phyloP scores from a whole-genome alignment of 2,113 vertebrate genomes.

The Canis aureus region DNA sequence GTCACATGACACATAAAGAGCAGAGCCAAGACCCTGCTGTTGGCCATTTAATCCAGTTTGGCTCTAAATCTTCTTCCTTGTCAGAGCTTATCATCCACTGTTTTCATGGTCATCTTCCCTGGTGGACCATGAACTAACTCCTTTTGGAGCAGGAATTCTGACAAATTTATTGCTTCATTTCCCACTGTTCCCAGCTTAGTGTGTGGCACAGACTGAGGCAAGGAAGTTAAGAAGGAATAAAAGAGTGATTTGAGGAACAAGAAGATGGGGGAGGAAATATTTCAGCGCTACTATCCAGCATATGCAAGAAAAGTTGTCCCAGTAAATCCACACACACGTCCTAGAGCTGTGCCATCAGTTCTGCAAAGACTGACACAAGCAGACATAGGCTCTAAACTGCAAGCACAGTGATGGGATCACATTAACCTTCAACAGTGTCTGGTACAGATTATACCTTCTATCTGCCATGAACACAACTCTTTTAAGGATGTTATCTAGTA shows the following conservation, averaged over 20 bases:
- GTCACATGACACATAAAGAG: background rate
- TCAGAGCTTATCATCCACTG: background rate
- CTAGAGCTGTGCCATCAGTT: background rate
- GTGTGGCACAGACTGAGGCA: background rate
- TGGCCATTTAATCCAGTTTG: background rate
- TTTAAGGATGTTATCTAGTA: constrained; percentile 40
- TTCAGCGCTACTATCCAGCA: background rate
- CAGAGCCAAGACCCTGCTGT: background rate
- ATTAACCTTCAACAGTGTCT: constrained; percentile 12
- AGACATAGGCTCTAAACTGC: background rate
- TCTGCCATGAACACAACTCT: constrained; percentile 11
- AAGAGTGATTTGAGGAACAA: background rate
- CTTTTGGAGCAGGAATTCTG: background rate
- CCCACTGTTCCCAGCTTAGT: background rate
- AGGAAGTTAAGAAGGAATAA: background rate
- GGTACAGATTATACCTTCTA: background rate
- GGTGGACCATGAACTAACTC: background rate
- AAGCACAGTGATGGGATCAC: background rate
- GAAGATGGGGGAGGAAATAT: background rate
- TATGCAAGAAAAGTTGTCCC: background rate
- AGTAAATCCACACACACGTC: background rate
- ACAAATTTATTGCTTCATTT: background rate
- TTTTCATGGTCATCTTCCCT: background rate
- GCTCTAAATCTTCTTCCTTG: background rate
- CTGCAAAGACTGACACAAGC: background rate